Base-by-base conservation (phyloP, 2,113 vertebrate species). In the Microcebus murinus region DNA sequence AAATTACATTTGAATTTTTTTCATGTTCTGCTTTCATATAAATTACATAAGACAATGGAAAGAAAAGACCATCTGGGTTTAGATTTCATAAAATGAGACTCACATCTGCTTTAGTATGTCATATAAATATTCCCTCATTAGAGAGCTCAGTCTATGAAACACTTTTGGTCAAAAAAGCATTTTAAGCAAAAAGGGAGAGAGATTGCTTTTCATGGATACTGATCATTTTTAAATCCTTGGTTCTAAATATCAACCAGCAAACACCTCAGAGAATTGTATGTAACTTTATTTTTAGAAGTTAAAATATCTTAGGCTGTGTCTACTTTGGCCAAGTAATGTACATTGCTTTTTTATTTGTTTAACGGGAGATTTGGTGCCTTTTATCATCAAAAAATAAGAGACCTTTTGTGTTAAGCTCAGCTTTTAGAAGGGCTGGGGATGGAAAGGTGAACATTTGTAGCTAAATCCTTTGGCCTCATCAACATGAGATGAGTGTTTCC, bases 61-160 rank as follows among this genome's bases (percentile, higher is more conserved):
- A 96, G 96, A 77, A 97, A 97, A 97, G 95, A 94, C 96, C 96
- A 97, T 97, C 96, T 97, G 96, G 95, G 94, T 96, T 98, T 97
- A 85, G 70, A 97, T 96, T 97, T 95, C 95, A 96, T 96, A 96
- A 97, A 97, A 97, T 11, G 57, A 97, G 90, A 93, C 93, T 96
- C 96, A 97, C 96, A 97, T 96, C 97, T 98, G 98, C 95, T 96
- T 96, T 90, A 85, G 92, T 95, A 98, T 97, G 97, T 97, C 96
- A 97, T 95, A 97, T 94, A 97, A 97, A 98, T 97, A 97, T 95
- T 98, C 96, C 93, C 88, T 97, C 95, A 96, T 98, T 97, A 97
- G 88, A 95, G 93, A 96, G 93, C 95, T 97, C 94, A 96, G 77
- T 81, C 95, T 97, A 87, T 79, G 91, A 97, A 96, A 98, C 96